These are phyloP conservation scores for Biston stratarius DNA, from an alignment of 2,888 invertebrate species.

Conservation along the genomic window DNA sequence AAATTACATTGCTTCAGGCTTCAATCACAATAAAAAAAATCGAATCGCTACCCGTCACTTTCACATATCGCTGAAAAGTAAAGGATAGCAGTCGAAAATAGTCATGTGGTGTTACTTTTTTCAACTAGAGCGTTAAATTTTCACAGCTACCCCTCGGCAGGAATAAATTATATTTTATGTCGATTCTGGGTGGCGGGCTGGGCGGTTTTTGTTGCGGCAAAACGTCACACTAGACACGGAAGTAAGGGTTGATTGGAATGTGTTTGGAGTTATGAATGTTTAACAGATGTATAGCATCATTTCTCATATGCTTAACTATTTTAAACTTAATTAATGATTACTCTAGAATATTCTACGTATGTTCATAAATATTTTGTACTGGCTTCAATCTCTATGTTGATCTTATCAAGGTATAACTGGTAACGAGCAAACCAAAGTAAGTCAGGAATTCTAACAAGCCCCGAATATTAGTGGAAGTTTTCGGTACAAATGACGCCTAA, in stretches of 20 bases:
- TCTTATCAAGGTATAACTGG: background rate
- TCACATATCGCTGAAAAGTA: conserved; percentile 54
- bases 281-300: conserved; percentile 63
- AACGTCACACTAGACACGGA: conserved; percentile 71
- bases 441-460: conserved; percentile 49
- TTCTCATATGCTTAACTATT: conserved; percentile 34
- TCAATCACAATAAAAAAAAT: conserved; percentile 54
- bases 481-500: conserved; percentile 75
- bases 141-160: conserved; percentile 78
- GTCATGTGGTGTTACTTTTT: conserved; percentile 79
- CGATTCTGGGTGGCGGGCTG: conserved; percentile 78
- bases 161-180: conserved; percentile 82
- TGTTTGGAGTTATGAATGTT: conserved; percentile 60
- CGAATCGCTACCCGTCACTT: conserved; percentile 51
- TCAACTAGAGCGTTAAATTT: conserved; percentile 75
- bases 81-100: conserved; percentile 62
- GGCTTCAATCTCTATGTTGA: background rate
- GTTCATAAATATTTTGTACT: background rate
- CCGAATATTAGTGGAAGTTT: conserved; percentile 52
- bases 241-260: conserved; percentile 75
- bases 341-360: conserved; percentile 5
- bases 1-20: conserved; percentile 72
- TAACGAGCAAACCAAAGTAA: no score
- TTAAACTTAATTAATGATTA: conserved; percentile 27
- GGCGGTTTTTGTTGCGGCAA: conserved; percentile 63